These are phyloP conservation scores for Drosophila oshimai DNA, from an alignment of 1,140 invertebrate species.

Conservation along the genomic window DNA sequence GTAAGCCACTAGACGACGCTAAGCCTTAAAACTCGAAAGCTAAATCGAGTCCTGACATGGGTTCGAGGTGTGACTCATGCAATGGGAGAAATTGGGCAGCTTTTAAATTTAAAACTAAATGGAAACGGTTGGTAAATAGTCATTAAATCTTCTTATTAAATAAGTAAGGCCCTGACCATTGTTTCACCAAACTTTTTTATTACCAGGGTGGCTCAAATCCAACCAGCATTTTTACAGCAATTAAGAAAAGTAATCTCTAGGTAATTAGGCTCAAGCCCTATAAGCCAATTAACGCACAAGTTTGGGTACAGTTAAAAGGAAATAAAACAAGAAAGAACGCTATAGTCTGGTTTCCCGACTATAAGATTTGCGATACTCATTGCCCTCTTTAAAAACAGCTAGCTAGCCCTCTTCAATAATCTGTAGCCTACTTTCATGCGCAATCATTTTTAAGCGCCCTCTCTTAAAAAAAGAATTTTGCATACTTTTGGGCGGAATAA, in stretches of 20 bases:
- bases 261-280: neutral
- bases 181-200: neutral
- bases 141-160: too few relatives aligned
- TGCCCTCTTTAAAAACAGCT: too few relatives aligned
- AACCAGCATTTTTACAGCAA: neutral
- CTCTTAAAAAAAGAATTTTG: too few relatives aligned
- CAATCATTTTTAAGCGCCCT: too few relatives aligned
- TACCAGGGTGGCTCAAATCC: too few relatives aligned
- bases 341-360: too few relatives aligned
- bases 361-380: too few relatives aligned
- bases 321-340: too few relatives aligned
- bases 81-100: neutral
- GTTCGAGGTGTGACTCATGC: slow-evolving; percentile 1
- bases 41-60: slow-evolving; percentile 1
- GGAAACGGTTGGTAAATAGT: too few relatives aligned
- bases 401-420: too few relatives aligned
- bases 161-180: neutral
- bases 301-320: slow-evolving; percentile 14
- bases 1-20: neutral
- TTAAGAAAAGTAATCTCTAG: neutral
- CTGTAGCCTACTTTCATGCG: too few relatives aligned
- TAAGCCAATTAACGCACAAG: neutral
- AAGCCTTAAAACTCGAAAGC: neutral
- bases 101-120: neutral
- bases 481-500: too few relatives aligned